Evolutionary conservation across 2,113 vertebrate species (phyloP), one percentile per base, ranked within the genome.

Genomic region (Emydura subglobosa): DNA sequence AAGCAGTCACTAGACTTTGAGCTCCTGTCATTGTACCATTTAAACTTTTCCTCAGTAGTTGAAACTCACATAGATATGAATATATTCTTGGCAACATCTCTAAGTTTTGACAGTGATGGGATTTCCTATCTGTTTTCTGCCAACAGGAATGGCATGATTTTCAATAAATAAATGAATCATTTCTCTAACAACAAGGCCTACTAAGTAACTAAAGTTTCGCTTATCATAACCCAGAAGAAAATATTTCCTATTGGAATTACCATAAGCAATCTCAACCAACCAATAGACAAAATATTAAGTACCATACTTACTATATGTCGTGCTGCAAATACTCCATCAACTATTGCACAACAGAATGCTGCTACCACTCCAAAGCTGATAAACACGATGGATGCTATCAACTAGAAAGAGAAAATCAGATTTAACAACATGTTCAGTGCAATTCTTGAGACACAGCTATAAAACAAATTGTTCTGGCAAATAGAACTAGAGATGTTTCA

Each of bases 371-470:
- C 99, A 21, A 99, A 98, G 94, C 99, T 99, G 98, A 99, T 98
- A 96, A 99, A 99, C 89, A 99, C 99, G 1, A 99, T 99, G 65
- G 99, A 98, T 5, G 99, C 99, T 87, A 99, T 98, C 86, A 99
- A 54, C 99, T 99, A 95, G 88, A 94, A 94, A 96, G 9, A 94
- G 72, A 97, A 93, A 95, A 94, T 65, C 47, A 91, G 50, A 89
- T 2, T 87, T 79, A 92, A 74, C 49, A 72, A 92, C 31, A 13
- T 55, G 89, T 89, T 89, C 82, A 83, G 6, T 79, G 54, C 7
- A 92, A 87, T 65, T 91, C 78, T 53, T 80, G 24, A 91, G 81
- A 29, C 88, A 86, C 93, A 92, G 83, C 42, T 85, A 85, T 83
- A 22, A 39, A 17, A 87, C 5, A 83, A 0, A 1, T 78, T 91